phyloP scores from a whole-genome alignment of 2,888 invertebrate species.

The Byasa hedistus region DNA sequence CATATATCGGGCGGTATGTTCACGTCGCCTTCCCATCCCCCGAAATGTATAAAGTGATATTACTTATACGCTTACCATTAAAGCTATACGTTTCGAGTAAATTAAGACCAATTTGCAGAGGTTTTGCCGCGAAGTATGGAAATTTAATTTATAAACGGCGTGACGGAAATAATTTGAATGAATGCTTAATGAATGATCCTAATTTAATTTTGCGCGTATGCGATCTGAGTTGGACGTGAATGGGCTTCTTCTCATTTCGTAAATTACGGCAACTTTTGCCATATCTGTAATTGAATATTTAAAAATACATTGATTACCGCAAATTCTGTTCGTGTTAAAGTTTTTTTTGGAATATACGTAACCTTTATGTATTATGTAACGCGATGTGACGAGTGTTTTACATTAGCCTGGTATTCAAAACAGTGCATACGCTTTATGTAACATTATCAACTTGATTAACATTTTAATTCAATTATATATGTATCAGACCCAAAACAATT shows the following conservation, averaged over 20 bases:
- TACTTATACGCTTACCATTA: conserved; percentile 71
- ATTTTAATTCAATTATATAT: no score
- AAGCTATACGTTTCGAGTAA: conserved; percentile 70
- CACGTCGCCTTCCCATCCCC: conserved; percentile 39
- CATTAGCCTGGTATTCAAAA: no score
- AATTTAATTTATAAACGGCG: conserved; percentile 68
- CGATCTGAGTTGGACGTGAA: conserved; percentile 23
- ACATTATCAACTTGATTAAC: no score
- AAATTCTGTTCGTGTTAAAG: no score
- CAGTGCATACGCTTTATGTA: no score
- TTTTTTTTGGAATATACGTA: no score
- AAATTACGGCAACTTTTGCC: not conserved
- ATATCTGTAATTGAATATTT: not conserved
- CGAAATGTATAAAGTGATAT: conserved; percentile 63
- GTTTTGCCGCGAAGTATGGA: conserved; percentile 67
- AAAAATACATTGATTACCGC: no score
- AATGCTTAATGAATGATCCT: conserved; percentile 64
- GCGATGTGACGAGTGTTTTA: no score
- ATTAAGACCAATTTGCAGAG: conserved; percentile 76
- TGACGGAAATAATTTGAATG: conserved; percentile 66
- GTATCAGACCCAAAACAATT: no score
- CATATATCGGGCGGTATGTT: conserved; percentile 39
- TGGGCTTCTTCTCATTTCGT: not conserved
- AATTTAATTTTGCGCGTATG: conserved; percentile 54
- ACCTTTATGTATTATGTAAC: no score